Evolutionary conservation across 2,797 vertebrate species (phyloP).

Genomic region (Nyctalus aviator): DNA sequence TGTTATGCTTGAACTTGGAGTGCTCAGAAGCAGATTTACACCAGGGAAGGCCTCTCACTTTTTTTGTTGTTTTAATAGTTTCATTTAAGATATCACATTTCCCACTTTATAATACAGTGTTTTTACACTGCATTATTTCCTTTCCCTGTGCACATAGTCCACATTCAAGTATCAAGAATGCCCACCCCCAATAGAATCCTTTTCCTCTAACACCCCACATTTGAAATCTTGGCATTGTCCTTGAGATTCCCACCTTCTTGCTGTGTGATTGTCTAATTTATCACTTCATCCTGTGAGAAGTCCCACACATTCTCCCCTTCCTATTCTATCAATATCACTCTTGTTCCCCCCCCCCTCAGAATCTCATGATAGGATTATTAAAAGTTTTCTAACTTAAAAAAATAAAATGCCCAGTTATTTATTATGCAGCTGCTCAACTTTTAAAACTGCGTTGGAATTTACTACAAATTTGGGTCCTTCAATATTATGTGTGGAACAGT

Average conservation of each 20-base stretch:
- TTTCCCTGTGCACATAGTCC: conserved; percentile 78
- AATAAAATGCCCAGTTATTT: too few species aligned
- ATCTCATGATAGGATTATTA: background rate
- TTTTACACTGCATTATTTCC: conserved; percentile 87
- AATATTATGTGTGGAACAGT: background rate
- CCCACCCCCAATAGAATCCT: background rate
- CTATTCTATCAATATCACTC: background rate
- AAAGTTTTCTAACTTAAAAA: background rate
- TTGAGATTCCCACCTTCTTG: background rate
- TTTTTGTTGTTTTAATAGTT: conserved; percentile 86
- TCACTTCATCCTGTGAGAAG: background rate
- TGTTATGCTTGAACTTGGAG: background rate
- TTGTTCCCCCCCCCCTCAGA: background rate
- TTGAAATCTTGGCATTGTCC: background rate
- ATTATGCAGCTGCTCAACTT: background rate
- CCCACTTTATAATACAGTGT: conserved; percentile 86
- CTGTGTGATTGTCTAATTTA: background rate
- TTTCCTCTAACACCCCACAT: background rate
- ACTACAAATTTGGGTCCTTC: background rate
- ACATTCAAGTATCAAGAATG: background rate
- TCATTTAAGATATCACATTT: conserved; percentile 88
- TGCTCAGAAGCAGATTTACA: background rate
- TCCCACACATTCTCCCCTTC: background rate
- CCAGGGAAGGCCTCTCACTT: background rate
- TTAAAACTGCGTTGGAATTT: background rate